Percentiles rank a stretch among this genome's conserved stretches.
Conservation (phyloP, 1,140 invertebrate species). For the Odontomachus brunneus region DNA sequence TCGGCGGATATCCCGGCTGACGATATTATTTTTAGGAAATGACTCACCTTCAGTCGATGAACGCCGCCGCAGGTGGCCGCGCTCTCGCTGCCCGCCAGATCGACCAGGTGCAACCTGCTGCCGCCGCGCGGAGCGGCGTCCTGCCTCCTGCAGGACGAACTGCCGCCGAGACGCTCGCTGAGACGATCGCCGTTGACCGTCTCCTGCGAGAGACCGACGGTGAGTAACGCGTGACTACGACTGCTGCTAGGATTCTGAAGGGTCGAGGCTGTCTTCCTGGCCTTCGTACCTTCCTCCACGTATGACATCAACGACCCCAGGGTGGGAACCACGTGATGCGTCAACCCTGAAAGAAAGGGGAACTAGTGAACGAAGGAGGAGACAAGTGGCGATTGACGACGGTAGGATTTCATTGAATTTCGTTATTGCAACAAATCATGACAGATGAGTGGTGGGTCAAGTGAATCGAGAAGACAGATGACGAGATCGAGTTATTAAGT, state of each 20-base stretch:
- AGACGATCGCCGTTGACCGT: conserved; percentile 18
- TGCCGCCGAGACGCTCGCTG: neutral
- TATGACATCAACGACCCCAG: conserved; percentile 80
- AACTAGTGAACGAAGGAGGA: neutral
- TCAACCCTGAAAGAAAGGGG: conserved; percentile 68
- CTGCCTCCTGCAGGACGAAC: conserved; percentile 48
- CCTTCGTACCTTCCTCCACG: conserved; percentile 78
- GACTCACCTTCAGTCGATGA: conserved; percentile 81
- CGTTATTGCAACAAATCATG: neutral
- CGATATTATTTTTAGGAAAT: conserved; percentile 68
- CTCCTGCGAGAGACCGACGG: conserved; percentile 74
- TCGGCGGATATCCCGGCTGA: conserved; percentile 11
- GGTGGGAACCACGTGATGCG: conserved; percentile 74
- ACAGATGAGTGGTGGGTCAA: neutral
- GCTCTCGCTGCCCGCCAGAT: conserved; percentile 81
- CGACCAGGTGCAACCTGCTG: conserved; percentile 78
- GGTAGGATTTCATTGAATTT: neutral
- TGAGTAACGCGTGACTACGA: conserved; percentile 79
- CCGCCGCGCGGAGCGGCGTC: conserved; percentile 67
- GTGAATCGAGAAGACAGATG: neutral
- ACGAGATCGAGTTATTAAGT: neutral
- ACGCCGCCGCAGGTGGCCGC: conserved; percentile 79
- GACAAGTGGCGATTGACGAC: neutral
- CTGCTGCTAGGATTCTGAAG: conserved; percentile 79
- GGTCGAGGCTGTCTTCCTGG: conserved; percentile 80